Evolutionary conservation across 2,888 invertebrate genomes (phyloP).

Genomic region (Scaptomyza parva): DNA sequence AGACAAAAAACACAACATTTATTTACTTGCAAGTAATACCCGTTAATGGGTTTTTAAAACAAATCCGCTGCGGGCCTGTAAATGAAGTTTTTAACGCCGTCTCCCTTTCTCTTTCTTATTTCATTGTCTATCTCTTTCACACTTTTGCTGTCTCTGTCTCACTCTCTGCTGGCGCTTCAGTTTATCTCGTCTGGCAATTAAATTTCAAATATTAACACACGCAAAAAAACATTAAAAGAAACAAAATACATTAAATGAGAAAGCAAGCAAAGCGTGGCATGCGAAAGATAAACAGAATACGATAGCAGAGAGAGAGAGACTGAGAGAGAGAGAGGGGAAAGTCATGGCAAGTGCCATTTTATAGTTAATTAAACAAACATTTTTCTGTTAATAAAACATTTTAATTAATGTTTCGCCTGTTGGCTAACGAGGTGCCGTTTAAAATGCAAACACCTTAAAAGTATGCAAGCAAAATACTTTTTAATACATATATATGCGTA

Average conservation of each 20-base stretch:
- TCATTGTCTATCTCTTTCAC: background rate
- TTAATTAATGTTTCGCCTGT: slow-evolving; percentile 67
- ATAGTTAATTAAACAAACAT: slow-evolving; percentile 81
- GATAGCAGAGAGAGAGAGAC: background rate
- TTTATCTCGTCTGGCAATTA: slow-evolving; percentile 67
- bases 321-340: slow-evolving; percentile 1
- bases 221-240: slow-evolving; percentile 12
- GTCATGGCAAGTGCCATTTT: slow-evolving; percentile 61
- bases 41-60: slow-evolving; percentile 80
- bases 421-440: slow-evolving; percentile 42
- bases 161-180: background rate
- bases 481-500: background rate
- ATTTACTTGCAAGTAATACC: slow-evolving; percentile 79
- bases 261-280: background rate
- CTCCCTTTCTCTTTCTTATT: background rate
- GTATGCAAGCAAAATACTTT: slow-evolving; percentile 54
- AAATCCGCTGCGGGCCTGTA: slow-evolving; percentile 78
- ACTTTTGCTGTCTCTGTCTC: background rate
- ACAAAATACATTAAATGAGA: background rate
- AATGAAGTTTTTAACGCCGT: slow-evolving; percentile 40
- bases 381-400: slow-evolving; percentile 70
- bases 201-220: slow-evolving; percentile 75
- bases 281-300: background rate
- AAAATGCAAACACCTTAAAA: slow-evolving; percentile 60
- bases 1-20: slow-evolving; percentile 56